These are phyloP conservation scores for Rhynchonema sp. DNA, from an alignment of 2,888 invertebrate species.

Conservation along the genomic window DNA sequence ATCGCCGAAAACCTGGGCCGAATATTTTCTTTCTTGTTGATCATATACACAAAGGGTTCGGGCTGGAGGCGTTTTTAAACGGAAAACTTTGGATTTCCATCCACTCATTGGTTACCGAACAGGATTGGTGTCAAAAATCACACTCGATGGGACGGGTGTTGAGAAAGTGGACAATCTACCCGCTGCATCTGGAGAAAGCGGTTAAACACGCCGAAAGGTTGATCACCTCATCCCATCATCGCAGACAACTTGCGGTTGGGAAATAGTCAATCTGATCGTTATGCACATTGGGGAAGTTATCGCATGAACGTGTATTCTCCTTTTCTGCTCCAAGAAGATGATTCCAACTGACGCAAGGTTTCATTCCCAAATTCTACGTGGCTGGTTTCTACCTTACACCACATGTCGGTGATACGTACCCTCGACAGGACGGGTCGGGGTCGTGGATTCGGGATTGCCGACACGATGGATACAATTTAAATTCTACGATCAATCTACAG, in stretches of 20 bases:
- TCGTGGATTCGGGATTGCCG: not conserved
- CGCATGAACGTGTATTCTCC: not conserved
- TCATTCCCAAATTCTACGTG: slow-evolving; percentile 1
- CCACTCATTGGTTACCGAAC: too few relatives aligned
- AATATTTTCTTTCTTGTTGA: slow-evolving; percentile 39
- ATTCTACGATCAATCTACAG: too few relatives aligned
- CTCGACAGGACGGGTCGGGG: not conserved
- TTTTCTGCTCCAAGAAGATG: not conserved
- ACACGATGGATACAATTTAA: slow-evolving; percentile 26
- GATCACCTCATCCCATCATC: too few relatives aligned
- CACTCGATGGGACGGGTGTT: slow-evolving; percentile 36
- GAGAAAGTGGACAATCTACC: slow-evolving; percentile 42
- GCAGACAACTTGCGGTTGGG: not conserved
- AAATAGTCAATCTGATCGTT: not conserved
- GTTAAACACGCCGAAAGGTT: too few relatives aligned
- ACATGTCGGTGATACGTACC: not conserved
- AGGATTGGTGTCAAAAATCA: slow-evolving; percentile 26
- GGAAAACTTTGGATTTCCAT: too few relatives aligned
- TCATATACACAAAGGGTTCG: slow-evolving; percentile 14
- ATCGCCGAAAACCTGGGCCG: too few relatives aligned
- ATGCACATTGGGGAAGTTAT: not conserved
- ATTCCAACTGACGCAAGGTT: not conserved
- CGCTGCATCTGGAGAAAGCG: slow-evolving; percentile 6
- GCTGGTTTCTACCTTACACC: not conserved
- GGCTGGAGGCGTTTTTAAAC: too few relatives aligned